These are phyloP conservation scores for Nycticryphes semicollaris DNA, from an alignment of 2,113 vertebrate species.

Conservation along the genomic window DNA sequence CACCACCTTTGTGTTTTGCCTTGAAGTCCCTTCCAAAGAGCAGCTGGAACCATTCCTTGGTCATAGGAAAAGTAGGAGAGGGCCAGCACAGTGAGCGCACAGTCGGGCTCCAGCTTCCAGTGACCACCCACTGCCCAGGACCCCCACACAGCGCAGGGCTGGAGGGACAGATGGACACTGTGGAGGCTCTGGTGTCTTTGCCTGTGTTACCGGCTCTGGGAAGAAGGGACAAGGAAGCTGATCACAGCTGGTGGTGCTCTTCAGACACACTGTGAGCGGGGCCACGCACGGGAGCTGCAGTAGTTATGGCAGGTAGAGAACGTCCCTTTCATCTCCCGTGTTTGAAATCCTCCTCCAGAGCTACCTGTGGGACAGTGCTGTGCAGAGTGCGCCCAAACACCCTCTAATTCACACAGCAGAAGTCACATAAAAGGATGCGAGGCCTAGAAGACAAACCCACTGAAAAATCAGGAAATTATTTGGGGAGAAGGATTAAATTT, in stretches of 20 bases:
- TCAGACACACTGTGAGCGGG: background rate
- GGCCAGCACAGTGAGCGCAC: background rate
- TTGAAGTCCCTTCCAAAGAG: background rate
- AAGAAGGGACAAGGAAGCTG: background rate
- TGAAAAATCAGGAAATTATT: background rate
- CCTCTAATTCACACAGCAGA: background rate
- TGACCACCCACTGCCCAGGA: background rate
- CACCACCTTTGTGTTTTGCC: background rate
- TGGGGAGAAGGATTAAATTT: background rate
- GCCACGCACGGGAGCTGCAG: background rate
- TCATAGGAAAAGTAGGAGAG: background rate
- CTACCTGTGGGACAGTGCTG: background rate
- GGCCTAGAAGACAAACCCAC: background rate
- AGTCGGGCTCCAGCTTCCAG: background rate
- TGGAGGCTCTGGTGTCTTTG: background rate
- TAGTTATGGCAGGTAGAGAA: background rate
- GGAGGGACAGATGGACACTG: background rate
- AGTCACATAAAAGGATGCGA: background rate
- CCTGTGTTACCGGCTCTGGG: background rate
- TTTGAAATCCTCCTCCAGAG: constrained; percentile 3
- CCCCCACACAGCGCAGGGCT: background rate
- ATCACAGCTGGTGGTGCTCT: background rate
- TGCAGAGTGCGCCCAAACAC: background rate
- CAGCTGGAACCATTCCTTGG: background rate
- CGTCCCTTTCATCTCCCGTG: background rate